A percentile compares a stretch with the other conserved stretches of the same genome.
phyloP scores from a whole-genome alignment of 2,113 vertebrate genomes.

The Prunella himalayana region DNA sequence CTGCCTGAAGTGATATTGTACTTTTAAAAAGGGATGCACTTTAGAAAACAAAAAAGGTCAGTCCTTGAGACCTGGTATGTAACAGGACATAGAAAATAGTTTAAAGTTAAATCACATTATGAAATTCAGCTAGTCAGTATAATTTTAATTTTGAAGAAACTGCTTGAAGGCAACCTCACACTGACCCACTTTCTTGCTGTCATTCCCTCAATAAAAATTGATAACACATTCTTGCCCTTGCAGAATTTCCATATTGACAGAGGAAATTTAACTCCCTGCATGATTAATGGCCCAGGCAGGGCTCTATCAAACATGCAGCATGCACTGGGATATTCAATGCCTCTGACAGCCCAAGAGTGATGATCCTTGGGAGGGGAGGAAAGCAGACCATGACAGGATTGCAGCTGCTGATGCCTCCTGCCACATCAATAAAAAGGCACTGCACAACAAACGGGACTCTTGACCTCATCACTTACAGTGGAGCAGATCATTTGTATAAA shows the following conservation, averaged over 20 bases:
- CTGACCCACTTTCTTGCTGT: neutral
- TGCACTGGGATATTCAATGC: neutral
- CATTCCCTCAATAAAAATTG: neutral
- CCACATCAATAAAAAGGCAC: neutral
- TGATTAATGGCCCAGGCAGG: neutral
- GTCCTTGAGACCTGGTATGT: neutral
- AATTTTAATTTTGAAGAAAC: neutral
- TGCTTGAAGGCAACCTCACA: neutral
- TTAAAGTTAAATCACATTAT: neutral
- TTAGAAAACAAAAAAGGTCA: neutral
- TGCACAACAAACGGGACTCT: neutral
- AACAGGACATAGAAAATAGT: neutral
- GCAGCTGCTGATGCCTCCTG: neutral
- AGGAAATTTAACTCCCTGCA: neutral
- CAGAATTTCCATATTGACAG: neutral
- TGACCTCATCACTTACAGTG: neutral
- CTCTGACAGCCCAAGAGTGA: slow-evolving; percentile 5
- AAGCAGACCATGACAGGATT: neutral
- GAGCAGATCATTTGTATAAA: slow-evolving; percentile 35
- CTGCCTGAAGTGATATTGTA: neutral
- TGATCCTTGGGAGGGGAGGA: neutral
- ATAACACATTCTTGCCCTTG: neutral
- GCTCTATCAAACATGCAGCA: neutral
- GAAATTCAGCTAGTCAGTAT: neutral
- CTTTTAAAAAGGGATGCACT: neutral